Evolutionary conservation across 2,113 vertebrate species (phyloP).

Genomic region (Dolichallabes microphthalmus): DNA sequence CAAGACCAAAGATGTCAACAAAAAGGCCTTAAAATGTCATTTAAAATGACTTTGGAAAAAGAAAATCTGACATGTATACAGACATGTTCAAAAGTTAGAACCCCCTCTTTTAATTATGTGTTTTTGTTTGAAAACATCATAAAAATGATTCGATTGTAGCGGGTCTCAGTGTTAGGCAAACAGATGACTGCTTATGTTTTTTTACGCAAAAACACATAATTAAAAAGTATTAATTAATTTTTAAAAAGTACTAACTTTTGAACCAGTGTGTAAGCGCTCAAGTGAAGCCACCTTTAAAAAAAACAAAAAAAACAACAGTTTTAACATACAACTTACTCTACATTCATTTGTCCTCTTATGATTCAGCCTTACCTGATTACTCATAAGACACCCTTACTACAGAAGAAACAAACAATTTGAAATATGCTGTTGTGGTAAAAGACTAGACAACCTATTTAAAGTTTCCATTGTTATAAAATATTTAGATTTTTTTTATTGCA

Average conservation of each 20-base stretch:
- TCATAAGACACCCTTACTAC: background rate
- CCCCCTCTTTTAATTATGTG: too few relatives aligned
- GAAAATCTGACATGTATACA: background rate
- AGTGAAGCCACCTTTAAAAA: background rate
- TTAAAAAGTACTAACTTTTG: too few relatives aligned
- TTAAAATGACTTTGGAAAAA: conserved; percentile 4
- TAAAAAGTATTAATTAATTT: too few relatives aligned
- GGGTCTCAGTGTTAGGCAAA: too few relatives aligned
- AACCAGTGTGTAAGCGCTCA: too few relatives aligned
- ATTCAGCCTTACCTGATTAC: background rate
- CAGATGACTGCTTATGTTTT: too few relatives aligned
- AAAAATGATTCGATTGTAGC: too few relatives aligned
- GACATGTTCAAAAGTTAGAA: too few relatives aligned
- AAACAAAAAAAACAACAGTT: too few relatives aligned
- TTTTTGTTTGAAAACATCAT: too few relatives aligned
- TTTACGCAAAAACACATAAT: too few relatives aligned
- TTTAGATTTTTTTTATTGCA: background rate
- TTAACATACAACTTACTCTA: background rate
- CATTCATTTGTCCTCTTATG: background rate
- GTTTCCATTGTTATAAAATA: background rate
- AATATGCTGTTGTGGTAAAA: background rate
- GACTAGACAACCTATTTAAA: background rate
- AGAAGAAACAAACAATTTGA: background rate
- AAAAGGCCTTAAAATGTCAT: background rate
- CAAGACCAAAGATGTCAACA: background rate